Evolutionary conservation across 2,888 invertebrate genomes (phyloP), one percentile per base, ranked within the genome.

Genomic region (Aspidapion aeneum): DNA sequence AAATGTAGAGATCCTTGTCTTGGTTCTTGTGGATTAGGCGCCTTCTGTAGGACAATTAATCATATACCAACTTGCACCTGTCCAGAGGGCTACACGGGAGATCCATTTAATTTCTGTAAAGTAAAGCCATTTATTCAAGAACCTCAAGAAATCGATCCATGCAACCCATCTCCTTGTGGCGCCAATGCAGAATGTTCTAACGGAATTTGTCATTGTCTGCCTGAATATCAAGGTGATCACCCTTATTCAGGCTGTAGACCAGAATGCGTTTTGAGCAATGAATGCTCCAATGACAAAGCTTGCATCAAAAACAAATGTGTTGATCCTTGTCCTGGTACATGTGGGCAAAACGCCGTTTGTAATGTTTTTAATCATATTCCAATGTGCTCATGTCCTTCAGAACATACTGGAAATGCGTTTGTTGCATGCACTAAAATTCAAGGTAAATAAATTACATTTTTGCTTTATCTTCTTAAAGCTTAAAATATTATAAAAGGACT

Each of bases 31-130:
- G 92, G 91, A 57, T 76, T 86, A 61, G 85, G 88, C 74, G 88
- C 93, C 18, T 81, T 86, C 66, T 94, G 94, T 76, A 85, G 84
- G 69, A 90, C 90, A 51, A 83, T 88, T 68, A 90, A 89, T 75
- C 93, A 94, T 76, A 86, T 87, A 69, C 91, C 93, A 61, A 83
- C 88, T 66, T 93, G 93, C 74, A 86, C 86, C 70, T 93, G 92
- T 77, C 83, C 82, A 70, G 85, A 86, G 75, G 90, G 89, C 66
- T 91, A 87, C 72, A 89, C 87, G 48, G 87, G 87, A 48, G 84
- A 85, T 80, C 82, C 84, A 1, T 85, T 85, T 69, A 81, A 74
- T 64, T 81, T 77, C 68, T 83, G 83, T 71, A 81, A 84, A 66
- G 78, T 78, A 1, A 82, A 82, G 73, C 81, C 81, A 35, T 65